A percentile compares a stretch with the other conserved stretches of the same genome.
Evolutionary conservation across 2,888 invertebrate genomes (phyloP).

Genomic region (Apamea epomidion): DNA sequence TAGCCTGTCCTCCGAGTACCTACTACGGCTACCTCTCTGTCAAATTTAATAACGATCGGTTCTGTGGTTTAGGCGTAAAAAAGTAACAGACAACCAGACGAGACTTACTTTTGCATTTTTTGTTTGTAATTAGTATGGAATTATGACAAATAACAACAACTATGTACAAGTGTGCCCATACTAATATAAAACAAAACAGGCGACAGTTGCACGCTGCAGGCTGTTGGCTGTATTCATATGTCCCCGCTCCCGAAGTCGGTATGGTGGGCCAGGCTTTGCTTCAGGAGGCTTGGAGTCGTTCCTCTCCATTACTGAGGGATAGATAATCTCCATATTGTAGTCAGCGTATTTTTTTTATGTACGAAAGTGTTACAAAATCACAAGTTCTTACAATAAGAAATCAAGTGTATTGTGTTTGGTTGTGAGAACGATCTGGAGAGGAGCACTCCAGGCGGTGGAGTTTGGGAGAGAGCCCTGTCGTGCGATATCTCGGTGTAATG

Average conservation of each 20-base stretch:
- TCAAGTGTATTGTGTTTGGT: conserved; percentile 23
- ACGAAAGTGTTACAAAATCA: neutral
- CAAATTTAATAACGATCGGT: too few species aligned
- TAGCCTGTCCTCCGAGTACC: neutral
- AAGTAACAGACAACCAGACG: neutral
- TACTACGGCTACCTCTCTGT: neutral
- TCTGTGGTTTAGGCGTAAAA: too few species aligned
- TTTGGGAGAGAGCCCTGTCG: conserved; percentile 40
- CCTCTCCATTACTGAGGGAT: neutral
- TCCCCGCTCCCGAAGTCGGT: neutral
- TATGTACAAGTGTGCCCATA: neutral
- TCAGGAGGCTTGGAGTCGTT: neutral
- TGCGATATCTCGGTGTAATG: conserved; percentile 55
- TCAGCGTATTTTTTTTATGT: neutral
- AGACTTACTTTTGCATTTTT: neutral
- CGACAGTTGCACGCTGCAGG: neutral
- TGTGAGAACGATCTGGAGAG: conserved; percentile 15
- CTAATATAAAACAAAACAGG: neutral
- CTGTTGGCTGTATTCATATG: neutral
- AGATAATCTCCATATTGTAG: neutral
- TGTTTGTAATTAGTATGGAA: neutral
- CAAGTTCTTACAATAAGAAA: neutral
- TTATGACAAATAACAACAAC: neutral
- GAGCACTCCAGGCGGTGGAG: conserved; percentile 18
- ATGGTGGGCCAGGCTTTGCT: neutral